Evolutionary conservation across 2,888 invertebrate species (phyloP).

Genomic region (Xestia ashworthii): DNA sequence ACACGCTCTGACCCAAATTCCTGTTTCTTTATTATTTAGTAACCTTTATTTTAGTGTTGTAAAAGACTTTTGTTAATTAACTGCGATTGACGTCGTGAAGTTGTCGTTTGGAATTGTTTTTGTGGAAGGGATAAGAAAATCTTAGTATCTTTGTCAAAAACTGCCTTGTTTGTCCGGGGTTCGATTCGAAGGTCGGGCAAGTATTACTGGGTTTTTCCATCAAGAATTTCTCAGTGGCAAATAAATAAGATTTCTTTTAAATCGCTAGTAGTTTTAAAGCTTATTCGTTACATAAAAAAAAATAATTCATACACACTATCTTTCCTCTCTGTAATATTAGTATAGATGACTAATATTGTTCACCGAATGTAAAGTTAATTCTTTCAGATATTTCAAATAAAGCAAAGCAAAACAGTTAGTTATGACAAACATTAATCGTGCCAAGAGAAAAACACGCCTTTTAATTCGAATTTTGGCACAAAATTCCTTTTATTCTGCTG

Average conservation of each 20-base stretch:
- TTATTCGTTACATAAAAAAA: too few species aligned
- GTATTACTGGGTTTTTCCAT: too few species aligned
- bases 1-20: constrained; percentile 54
- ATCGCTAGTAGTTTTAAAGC: too few species aligned
- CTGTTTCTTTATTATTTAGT: neutral
- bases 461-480: neutral
- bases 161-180: too few species aligned
- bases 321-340: too few species aligned
- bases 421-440: neutral
- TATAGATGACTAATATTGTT: neutral
- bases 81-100: neutral
- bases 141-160: too few species aligned
- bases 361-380: neutral
- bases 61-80: neutral
- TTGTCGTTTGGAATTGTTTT: neutral
- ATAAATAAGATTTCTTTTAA: too few species aligned
- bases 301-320: too few species aligned
- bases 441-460: neutral
- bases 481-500: constrained; percentile 3
- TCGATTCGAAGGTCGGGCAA: too few species aligned
- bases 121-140: neutral
- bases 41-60: constrained; percentile 11
- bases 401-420: neutral
- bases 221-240: too few species aligned
- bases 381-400: neutral